A percentile compares a stretch with the other conserved stretches of the same genome.
Evolutionary conservation across 2,113 vertebrate genomes (phyloP).

Genomic region (Progne subis): DNA sequence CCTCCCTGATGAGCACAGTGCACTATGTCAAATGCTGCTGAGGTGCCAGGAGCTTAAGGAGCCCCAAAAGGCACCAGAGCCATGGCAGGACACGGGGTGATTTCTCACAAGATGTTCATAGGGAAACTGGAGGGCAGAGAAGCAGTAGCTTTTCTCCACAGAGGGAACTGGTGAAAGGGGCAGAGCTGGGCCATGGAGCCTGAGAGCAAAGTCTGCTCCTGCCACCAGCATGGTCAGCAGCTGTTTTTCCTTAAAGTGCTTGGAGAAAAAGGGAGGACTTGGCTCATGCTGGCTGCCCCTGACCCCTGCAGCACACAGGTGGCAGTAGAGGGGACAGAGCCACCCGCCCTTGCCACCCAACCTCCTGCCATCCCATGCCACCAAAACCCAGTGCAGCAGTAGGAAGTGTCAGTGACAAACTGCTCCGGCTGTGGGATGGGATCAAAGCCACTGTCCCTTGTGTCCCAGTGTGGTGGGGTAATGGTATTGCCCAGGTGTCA

Average conservation of each 20-base stretch:
- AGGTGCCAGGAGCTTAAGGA: neutral
- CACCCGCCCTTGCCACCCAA: neutral
- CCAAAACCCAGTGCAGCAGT: neutral
- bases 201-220: neutral
- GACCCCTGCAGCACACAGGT: neutral
- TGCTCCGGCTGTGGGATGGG: neutral
- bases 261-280: neutral
- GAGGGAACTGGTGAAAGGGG: rapidly evolving
- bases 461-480: rapidly evolving
- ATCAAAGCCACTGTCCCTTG: neutral
- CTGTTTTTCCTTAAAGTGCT: neutral
- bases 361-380: neutral
- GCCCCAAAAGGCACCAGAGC: rapidly evolving
- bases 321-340: rapidly evolving
- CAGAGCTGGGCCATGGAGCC: neutral
- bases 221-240: rapidly evolving
- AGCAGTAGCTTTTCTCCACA: neutral
- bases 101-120: neutral
- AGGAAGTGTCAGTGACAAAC: neutral
- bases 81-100: neutral
- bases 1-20: neutral
- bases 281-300: neutral
- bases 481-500: neutral
- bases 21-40: rapidly evolving
- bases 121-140: neutral